Evolutionary conservation across 2,888 invertebrate genomes (phyloP).

Genomic region (Parelbella ahira): DNA sequence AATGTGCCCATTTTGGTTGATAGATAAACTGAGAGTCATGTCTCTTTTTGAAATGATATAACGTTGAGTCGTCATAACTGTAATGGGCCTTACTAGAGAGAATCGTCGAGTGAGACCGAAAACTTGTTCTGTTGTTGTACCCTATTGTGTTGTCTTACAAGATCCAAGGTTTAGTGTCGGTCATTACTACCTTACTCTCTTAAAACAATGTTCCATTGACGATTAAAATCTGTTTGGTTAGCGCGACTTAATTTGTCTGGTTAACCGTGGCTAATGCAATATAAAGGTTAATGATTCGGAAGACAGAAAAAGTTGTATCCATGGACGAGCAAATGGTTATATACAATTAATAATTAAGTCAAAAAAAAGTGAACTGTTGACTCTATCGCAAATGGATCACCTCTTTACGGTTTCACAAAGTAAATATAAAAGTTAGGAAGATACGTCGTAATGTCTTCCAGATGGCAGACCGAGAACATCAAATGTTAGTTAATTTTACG

Average conservation of each 20-base stretch:
- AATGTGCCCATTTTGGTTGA: neutral
- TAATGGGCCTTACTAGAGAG: conserved; percentile 11
- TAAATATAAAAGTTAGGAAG: conserved; percentile 19
- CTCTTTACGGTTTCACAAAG: conserved; percentile 14
- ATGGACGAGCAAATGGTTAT: too few species aligned
- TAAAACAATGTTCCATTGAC: too few species aligned
- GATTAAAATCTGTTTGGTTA: too few species aligned
- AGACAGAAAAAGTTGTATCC: too few species aligned
- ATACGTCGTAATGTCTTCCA: conserved; percentile 19
- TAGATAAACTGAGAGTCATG: too few species aligned
- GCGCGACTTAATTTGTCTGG: too few species aligned
- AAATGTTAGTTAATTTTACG: conserved; percentile 23
- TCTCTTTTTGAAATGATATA: conserved; percentile 1
- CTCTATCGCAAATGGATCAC: too few species aligned
- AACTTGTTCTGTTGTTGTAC: conserved; percentile 5
- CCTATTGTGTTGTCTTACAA: conserved; percentile 4
- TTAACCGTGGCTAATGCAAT: too few species aligned
- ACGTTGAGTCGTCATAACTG: conserved; percentile 3
- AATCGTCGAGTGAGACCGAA: conserved; percentile 2
- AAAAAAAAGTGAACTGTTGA: too few species aligned
- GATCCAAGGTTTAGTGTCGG: conserved; percentile 11
- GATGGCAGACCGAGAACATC: conserved; percentile 19
- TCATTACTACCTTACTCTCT: conserved; percentile 19
- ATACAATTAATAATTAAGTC: too few species aligned
- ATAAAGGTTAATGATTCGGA: too few species aligned